Base-by-base conservation (phyloP, 1,140 invertebrate species). In the Atta cephalotes region DNA sequence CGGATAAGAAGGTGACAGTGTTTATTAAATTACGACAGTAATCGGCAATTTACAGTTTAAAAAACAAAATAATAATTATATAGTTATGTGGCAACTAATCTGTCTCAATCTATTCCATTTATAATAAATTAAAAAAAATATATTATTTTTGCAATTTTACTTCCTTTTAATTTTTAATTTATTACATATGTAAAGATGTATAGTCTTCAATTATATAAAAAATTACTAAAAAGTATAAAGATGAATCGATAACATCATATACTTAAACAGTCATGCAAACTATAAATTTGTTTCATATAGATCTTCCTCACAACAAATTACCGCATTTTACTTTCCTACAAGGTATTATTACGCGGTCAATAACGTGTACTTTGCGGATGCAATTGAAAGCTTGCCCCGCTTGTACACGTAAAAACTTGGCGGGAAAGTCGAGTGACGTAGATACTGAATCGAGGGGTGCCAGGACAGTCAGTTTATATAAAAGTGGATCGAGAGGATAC, bases 401-500 rank as follows among this genome's bases (percentile, higher is more conserved):
- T 21, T 71, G 53, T 58, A 81, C 12, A 82, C 25, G 21, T 31
- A 63, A 84, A 84, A 63, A 51, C 80, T 82, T 72, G 53, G 28
- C 56, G 56, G 53, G 12, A 35, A 81, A 71, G 21, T 79, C 53
- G 45, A 66, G 65, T 76, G 65, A 60, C 25, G 66, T 58, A 60
- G 85, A 71, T 39, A 68, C 14, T 7, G 60, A 51, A 60, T 60
- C 79, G 56, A 85, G 78, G 56, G 56, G n/a, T 51, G 70, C 45
- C 9, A 6, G 84, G 39, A 60, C 28, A 65, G 71, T 62, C 72
- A 89, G 85, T 60, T 89, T 66, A n/a, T 45, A 85, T 85, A 92
- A 87, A 82, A 80, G 81, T 78, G 88, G 80, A 87, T 91, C 70
- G 86, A 84, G 89, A 60, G 49, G 49, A 77, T 88, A 87, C 80